These are phyloP conservation scores for Carposina sasakii DNA, from an alignment of 1,140 invertebrate species.

Conservation along the genomic window DNA sequence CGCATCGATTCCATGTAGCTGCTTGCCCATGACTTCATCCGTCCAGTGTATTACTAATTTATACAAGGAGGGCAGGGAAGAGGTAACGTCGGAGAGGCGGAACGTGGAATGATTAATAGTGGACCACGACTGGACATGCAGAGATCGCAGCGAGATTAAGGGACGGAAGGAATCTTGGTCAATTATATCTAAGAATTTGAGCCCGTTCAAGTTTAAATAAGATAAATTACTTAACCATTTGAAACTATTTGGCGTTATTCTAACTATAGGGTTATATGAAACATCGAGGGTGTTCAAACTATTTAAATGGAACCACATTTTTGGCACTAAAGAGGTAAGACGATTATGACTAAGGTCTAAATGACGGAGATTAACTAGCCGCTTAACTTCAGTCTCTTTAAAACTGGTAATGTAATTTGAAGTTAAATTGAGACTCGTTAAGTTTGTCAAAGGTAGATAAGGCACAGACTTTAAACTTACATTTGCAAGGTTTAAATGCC, in stretches of 20 bases:
- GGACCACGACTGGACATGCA: conserved; percentile 68
- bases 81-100: conserved; percentile 63
- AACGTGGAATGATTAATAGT: conserved; percentile 75
- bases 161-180: conserved; percentile 78
- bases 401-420: conserved; percentile 79
- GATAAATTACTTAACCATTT: conserved; percentile 72
- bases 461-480: conserved; percentile 84
- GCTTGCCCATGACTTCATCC: conserved; percentile 79
- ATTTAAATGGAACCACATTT: conserved; percentile 74
- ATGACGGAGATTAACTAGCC: conserved; percentile 76
- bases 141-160: conserved; percentile 72
- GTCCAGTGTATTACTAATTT: conserved; percentile 81
- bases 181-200: conserved; percentile 76
- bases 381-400: conserved; percentile 76
- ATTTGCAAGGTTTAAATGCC: conserved; percentile 81
- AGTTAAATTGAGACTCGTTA: conserved; percentile 84
- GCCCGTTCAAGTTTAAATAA: conserved; percentile 72
- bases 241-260: conserved; percentile 71
- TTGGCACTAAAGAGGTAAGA: conserved; percentile 76
- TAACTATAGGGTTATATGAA: conserved; percentile 78
- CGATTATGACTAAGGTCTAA: conserved; percentile 80
- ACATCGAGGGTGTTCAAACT: conserved; percentile 77
- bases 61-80: conserved; percentile 71
- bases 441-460: conserved; percentile 79
- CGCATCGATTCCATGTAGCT: conserved; percentile 77